phyloP scores from a whole-genome alignment of 37 sponge, comb jelly and placozoan genomes.

The Geodia barretti region DNA sequence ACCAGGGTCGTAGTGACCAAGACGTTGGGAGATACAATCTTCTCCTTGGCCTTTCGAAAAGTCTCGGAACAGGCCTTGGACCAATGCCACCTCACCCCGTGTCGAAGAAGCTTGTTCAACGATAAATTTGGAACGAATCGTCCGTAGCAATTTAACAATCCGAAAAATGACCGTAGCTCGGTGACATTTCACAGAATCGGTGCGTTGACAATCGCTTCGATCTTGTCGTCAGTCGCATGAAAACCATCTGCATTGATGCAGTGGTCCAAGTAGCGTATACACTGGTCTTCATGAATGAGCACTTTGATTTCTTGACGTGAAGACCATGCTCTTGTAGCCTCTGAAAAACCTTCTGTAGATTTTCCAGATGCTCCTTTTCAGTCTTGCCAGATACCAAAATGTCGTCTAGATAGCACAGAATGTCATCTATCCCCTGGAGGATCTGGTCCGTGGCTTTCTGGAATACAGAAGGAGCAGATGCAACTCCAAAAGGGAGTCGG shows the following conservation, averaged over 20 bases:
- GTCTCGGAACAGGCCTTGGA: neutral
- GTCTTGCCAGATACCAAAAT: too few species aligned
- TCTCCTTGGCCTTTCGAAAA: conserved; percentile 13
- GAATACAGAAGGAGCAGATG: too few species aligned
- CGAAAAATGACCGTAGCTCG: conserved; percentile 31
- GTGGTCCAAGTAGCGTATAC: conserved; percentile 45
- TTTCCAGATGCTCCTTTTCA: too few species aligned
- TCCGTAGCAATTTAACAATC: conserved; percentile 33
- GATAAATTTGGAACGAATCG: conserved; percentile 29
- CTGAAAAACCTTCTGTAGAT: conserved; percentile 23
- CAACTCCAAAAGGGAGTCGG: too few species aligned
- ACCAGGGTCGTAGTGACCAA: conserved; percentile 32
- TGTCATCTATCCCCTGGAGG: too few species aligned
- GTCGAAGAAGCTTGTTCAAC: conserved; percentile 9
- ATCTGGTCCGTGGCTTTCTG: too few species aligned
- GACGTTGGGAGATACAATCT: neutral
- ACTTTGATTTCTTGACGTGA: conserved; percentile 24
- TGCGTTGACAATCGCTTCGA: conserved; percentile 18
- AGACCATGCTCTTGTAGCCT: conserved; percentile 19
- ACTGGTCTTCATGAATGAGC: conserved; percentile 1
- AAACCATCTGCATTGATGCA: conserved; percentile 19
- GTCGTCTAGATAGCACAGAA: too few species aligned
- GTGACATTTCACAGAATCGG: conserved; percentile 16
- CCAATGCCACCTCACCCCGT: conserved; percentile 20
- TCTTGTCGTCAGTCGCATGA: conserved; percentile 16